A percentile compares a stretch with the other conserved stretches of the same genome.
Conservation (phyloP, 2,888 invertebrate species). For the Cantharis rufa region DNA sequence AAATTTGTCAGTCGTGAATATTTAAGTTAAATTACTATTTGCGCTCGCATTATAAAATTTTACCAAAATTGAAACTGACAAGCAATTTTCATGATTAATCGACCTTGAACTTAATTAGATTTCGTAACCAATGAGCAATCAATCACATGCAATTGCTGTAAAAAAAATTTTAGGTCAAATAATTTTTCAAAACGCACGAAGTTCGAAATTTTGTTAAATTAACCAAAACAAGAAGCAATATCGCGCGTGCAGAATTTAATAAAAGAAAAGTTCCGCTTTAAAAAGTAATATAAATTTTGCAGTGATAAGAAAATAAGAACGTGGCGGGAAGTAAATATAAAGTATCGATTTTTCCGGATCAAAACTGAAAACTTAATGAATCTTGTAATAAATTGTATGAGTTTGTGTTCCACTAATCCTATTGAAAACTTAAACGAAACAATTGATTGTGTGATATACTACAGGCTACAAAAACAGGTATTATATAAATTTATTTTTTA, state of each 20-base stretch:
- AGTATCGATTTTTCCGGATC: not conserved
- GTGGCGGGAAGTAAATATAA: not conserved
- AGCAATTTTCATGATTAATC: not conserved
- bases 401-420: no score
- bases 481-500: no score
- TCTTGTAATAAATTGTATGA: not conserved
- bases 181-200: not conserved
- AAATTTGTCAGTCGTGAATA: not conserved
- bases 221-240: not conserved
- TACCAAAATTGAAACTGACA: not conserved
- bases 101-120: not conserved
- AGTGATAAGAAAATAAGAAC: not conserved
- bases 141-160: not conserved
- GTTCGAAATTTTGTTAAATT: not conserved
- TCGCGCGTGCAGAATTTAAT: not conserved
- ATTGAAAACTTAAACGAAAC: no score
- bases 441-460: no score
- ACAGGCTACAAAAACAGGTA: no score
- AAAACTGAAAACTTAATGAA: not conserved
- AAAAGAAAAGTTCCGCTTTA: not conserved
- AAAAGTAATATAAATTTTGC: not conserved
- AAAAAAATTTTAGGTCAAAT: not conserved
- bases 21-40: not conserved
- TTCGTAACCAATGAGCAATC: not conserved
- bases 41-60: not conserved